phyloP scores from a whole-genome alignment of 2,888 invertebrate species.

The Falcaria lacertinaria region DNA sequence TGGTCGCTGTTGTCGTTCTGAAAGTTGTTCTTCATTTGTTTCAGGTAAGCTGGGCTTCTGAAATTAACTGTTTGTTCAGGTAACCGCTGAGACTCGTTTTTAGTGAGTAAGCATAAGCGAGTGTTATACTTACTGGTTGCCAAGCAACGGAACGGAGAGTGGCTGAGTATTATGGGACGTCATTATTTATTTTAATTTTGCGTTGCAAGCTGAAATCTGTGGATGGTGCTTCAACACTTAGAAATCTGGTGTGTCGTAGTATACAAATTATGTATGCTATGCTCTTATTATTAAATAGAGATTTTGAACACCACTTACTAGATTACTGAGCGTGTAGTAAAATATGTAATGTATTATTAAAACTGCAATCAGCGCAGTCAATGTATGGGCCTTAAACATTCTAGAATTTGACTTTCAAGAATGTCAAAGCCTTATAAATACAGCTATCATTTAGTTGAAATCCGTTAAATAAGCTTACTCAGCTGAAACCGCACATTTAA shows the following conservation, averaged over 20 bases:
- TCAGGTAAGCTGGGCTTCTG: constrained; percentile 27
- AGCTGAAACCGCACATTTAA: too few relatives aligned
- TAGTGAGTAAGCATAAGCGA: constrained; percentile 8
- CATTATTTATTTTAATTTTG: neutral
- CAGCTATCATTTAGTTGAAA: too few relatives aligned
- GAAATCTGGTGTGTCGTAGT: neutral
- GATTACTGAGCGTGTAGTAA: too few relatives aligned
- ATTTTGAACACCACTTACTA: too few relatives aligned
- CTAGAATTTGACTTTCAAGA: too few relatives aligned
- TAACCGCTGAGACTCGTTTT: constrained; percentile 18
- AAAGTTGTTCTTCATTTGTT: constrained; percentile 28
- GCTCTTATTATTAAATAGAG: neutral
- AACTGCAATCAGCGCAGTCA: too few relatives aligned
- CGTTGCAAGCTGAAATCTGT: neutral
- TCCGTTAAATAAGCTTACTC: too few relatives aligned
- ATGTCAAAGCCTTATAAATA: too few relatives aligned
- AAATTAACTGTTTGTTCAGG: constrained; percentile 13
- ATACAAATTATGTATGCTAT: neutral
- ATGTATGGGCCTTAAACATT: too few relatives aligned
- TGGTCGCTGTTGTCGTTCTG: constrained; percentile 8
- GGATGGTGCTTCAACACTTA: neutral
- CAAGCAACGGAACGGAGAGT: neutral
- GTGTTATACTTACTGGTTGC: constrained; percentile 10
- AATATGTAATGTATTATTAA: too few relatives aligned
- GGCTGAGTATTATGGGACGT: neutral